A percentile compares a stretch with the other conserved stretches of the same genome.
phyloP scores from a whole-genome alignment of 1,140 invertebrate genomes.

The Vanessa tameamea region DNA sequence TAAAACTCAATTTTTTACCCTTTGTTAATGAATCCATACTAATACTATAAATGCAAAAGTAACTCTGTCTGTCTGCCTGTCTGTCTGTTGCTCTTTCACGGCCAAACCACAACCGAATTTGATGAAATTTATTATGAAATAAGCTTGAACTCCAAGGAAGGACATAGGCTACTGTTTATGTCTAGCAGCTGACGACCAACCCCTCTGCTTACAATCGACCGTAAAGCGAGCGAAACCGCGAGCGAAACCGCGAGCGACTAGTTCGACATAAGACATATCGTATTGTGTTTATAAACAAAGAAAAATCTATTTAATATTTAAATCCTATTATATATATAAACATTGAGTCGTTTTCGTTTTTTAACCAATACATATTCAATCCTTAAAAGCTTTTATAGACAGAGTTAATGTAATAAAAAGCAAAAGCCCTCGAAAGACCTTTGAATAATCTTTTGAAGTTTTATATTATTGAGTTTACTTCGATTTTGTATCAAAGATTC shows the following conservation, averaged over 20 bases:
- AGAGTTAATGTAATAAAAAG: constrained; percentile 14
- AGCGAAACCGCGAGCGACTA: too few relatives aligned
- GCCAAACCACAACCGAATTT: too few relatives aligned
- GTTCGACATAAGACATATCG: too few relatives aligned
- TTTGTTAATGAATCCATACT: background rate
- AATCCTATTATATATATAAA: background rate
- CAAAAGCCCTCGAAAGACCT: constrained; percentile 20
- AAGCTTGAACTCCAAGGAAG: too few relatives aligned
- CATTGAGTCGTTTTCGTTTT: background rate
- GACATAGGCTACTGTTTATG: too few relatives aligned
- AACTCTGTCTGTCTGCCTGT: too few relatives aligned
- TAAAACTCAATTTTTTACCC: background rate
- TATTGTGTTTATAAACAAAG: background rate
- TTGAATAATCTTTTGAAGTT: constrained; percentile 6
- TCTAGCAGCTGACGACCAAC: too few relatives aligned
- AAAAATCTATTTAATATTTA: background rate
- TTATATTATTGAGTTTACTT: background rate
- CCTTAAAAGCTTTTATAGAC: constrained; percentile 18
- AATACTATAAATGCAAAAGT: too few relatives aligned
- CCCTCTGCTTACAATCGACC: too few relatives aligned
- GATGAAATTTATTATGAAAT: too few relatives aligned
- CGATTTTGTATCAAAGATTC: background rate
- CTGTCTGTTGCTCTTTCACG: too few relatives aligned
- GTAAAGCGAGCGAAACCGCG: too few relatives aligned
- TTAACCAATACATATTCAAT: constrained; percentile 4